phyloP scores from a whole-genome alignment of 23 tunicate genomes.

The Styela clava region DNA sequence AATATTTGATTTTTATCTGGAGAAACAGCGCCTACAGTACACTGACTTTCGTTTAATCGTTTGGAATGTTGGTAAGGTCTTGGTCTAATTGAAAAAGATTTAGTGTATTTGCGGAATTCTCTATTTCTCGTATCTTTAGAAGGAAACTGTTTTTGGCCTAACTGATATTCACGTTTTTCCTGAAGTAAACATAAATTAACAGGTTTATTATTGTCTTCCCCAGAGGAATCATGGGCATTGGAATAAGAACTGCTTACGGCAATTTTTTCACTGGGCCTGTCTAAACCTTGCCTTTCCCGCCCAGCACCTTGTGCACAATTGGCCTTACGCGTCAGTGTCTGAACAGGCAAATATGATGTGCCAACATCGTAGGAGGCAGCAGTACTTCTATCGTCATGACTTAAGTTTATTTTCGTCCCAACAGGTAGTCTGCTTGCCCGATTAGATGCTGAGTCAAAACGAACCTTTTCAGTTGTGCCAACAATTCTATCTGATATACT shows the following conservation, averaged over 20 bases:
- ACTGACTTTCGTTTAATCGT: constrained; percentile 13
- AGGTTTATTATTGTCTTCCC: constrained; percentile 18
- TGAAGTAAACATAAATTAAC: constrained; percentile 27
- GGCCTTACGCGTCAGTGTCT: constrained; percentile 6
- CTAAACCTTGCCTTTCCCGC: constrained; percentile 9
- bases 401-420: constrained; percentile 18
- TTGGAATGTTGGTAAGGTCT: constrained; percentile 9
- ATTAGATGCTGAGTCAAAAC: constrained; percentile 17
- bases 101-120: constrained; percentile 18
- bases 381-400: constrained; percentile 28
- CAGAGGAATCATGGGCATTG: neutral
- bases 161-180: constrained; percentile 16
- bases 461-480: constrained; percentile 6
- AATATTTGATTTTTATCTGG: neutral
- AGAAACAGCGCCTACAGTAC: constrained; percentile 1
- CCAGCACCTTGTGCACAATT: neutral
- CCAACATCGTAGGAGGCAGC: constrained; percentile 28
- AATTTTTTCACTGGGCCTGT: constrained; percentile 12
- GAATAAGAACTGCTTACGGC: neutral
- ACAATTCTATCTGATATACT: neutral
- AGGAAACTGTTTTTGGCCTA: neutral
- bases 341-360: constrained; percentile 20
- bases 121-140: neutral
- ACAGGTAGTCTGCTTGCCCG: constrained; percentile 5
- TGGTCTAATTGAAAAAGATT: constrained; percentile 9